A percentile compares a stretch with the other conserved stretches of the same genome.
phyloP scores from a whole-genome alignment of 2,888 invertebrate genomes.

The Drosophila prostipennis region DNA sequence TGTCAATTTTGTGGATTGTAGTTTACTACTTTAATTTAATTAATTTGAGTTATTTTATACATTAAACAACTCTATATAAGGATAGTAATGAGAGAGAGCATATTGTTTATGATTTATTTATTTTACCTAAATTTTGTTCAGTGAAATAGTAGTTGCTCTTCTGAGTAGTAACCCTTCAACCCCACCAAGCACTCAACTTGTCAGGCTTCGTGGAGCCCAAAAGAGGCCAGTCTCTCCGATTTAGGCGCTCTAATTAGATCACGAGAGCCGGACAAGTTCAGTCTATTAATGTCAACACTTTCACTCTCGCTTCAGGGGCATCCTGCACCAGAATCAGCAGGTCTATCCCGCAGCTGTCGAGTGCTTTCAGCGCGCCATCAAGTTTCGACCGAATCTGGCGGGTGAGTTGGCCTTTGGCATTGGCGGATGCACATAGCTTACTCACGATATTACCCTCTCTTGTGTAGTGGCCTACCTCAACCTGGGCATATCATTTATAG shows the following conservation, averaged over 20 bases:
- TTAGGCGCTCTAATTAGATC: slow-evolving; percentile 64
- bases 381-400: slow-evolving; percentile 90
- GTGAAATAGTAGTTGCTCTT: slow-evolving; percentile 10
- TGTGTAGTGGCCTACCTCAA: slow-evolving; percentile 93
- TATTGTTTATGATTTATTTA: too few relatives aligned
- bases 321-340: slow-evolving; percentile 94
- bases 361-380: slow-evolving; percentile 96
- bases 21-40: too few relatives aligned
- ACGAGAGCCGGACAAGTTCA: slow-evolving; percentile 65
- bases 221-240: slow-evolving; percentile 45
- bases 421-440: background rate
- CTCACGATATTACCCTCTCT: slow-evolving; percentile 85
- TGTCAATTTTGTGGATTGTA: too few relatives aligned
- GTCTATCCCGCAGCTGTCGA: slow-evolving; percentile 94
- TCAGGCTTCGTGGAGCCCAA: slow-evolving; percentile 48
- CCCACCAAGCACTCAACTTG: slow-evolving; percentile 34
- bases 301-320: slow-evolving; percentile 88
- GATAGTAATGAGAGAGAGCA: too few relatives aligned
- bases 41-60: too few relatives aligned
- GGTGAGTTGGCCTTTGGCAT: slow-evolving; percentile 84
- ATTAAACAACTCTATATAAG: too few relatives aligned
- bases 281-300: slow-evolving; percentile 65
- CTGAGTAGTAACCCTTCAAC: slow-evolving; percentile 22
- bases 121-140: background rate
- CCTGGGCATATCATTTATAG: slow-evolving; percentile 93